A percentile compares a stretch with the other conserved stretches of the same genome.
Conservation (phyloP, 2,797 vertebrate genomes). For the Poeciliopsis presidionis region DNA sequence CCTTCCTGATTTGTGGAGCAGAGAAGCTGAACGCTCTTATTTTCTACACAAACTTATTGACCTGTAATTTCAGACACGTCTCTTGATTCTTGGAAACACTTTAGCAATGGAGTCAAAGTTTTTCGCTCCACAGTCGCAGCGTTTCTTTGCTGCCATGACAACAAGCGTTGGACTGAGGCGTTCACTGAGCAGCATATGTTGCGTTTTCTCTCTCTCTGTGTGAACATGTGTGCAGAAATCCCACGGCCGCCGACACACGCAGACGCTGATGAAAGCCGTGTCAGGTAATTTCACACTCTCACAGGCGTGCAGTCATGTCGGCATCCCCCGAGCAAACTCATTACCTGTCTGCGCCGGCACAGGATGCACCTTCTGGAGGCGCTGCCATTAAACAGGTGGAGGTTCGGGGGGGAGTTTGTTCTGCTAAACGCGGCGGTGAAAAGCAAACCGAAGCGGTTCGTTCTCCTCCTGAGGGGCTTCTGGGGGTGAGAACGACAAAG, state of each 20-base stretch:
- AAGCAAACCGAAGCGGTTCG: constrained; percentile 56
- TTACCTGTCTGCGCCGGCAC: constrained; percentile 69
- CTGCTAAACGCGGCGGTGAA: constrained; percentile 56
- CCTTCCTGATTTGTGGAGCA: too few species aligned
- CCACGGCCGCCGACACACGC: constrained; percentile 53
- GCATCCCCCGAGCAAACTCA: constrained; percentile 69
- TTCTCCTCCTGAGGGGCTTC: constrained; percentile 56
- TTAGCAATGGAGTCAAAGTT: too few species aligned
- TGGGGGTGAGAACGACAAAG: constrained; percentile 71
- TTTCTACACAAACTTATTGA: accelerated
- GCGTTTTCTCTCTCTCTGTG: constrained; percentile 9
- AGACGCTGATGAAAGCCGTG: constrained; percentile 57
- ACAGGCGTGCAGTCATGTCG: constrained; percentile 65
- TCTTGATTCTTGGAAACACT: too few species aligned
- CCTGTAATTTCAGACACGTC: too few species aligned
- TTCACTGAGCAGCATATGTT: constrained; percentile 54
- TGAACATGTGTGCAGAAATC: constrained; percentile 52
- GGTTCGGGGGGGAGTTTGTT: constrained; percentile 24
- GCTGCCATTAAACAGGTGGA: constrained; percentile 65
- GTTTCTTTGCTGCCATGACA: background rate
- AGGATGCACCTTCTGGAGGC: constrained; percentile 73
- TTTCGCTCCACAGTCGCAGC: too few species aligned
- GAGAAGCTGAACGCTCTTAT: too few species aligned
- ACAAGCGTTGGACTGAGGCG: constrained; percentile 13
- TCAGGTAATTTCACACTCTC: constrained; percentile 77